Evolutionary conservation across 1,140 invertebrate genomes (phyloP), one percentile per base, ranked within the genome.

Genomic region (Meloidogyne exigua): DNA sequence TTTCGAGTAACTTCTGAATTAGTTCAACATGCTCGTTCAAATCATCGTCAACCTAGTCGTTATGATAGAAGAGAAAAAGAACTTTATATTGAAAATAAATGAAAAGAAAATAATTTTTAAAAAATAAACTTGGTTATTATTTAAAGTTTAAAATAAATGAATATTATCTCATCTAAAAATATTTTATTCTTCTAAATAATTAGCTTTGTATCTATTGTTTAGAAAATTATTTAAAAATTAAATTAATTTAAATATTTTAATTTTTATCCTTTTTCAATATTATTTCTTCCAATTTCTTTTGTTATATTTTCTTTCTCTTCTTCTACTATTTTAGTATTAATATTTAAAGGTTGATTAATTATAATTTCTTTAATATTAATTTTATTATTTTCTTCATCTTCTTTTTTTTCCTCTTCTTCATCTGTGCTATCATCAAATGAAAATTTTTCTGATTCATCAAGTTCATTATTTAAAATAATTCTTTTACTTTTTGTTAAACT

Each of bases 1-100:
- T 78, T 78, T 32, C 64, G 76, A 13, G n/a, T 78, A 25, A 78
- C 76, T 15, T 25, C 74, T 23, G 77, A 78, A n/a, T 44, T 78
- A 18, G 64, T 78, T 28, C 63, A 67, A 71, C 77, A 78, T 39
- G 76, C 73, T 12, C 63, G 77, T 25, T 68, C 65, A n/a, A 79
- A 78, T 64, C 77, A 78, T 64, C 77, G 77, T 7, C 76, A 76
- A 64, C 23, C 42, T 26, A 76, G 44, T 65, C 32, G 74, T 64
- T 49, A 76, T 68, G 44, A 76, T 25, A 49, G 74, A 7, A 39
- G 36, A 39, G 9, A 10, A 39, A 10, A 10, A 36, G 2, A 13
- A 32, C 21, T 65, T 25, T 67, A 21, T 2, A 68, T 67, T 68
- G 44, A 66, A 57, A 42, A 32, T 44, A 39, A 49, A 75, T n/a